Evolutionary conservation across 2,888 invertebrate genomes (phyloP), one percentile per base, ranked within the genome.

Genomic region (Drosophila prolongata): DNA sequence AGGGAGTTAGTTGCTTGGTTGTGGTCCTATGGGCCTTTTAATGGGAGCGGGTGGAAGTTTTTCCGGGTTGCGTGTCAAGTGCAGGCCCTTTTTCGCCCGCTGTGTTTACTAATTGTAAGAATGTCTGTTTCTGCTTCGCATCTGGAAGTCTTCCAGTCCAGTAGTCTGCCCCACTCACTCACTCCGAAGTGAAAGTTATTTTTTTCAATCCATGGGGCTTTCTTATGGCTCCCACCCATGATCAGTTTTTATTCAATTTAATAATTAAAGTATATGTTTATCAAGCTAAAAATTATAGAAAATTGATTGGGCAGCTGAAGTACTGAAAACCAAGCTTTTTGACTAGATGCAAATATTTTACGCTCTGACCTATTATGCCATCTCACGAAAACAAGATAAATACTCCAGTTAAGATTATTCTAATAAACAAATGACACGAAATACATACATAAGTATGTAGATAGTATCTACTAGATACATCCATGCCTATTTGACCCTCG

Each of bases 1-100:
- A 5, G 49, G 11, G 30, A 3, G 24, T 11, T 3, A 1, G 19
- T 6, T 14, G 14, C 0, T 30, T 30, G 10, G 30, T 1, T 4
- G 11, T 16, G 37, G 24, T n/a, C 14, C 2, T n/a, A 9, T 24
- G 37, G 16, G 24, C 24, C 19, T 10, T 58, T 30, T 13, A 34
- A 34, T 35, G 54, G 43, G 35, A 59, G 59, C 34, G 37, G 43
- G 43, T 43, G n/a, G n/a, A 6, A n/a, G 44, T n/a, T 24, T 59
- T 44, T 16, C 43, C 46, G 47, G 42, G 64, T 66, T 66, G 66
- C 66, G 66, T 66, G 66, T 55, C 64, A 66, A 66, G 66, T 66
- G 66, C 66, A 66, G 53, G 42, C 42, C 55, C 43, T 46, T 49
- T 47, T 40, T 40, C 19, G 40, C 56, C 56, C 56, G 50, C 42